A percentile compares a stretch with the other conserved stretches of the same genome.
These are phyloP conservation scores for Epinotia brunnichana DNA, from an alignment of 2,888 invertebrate genomes.

Conservation along the genomic window DNA sequence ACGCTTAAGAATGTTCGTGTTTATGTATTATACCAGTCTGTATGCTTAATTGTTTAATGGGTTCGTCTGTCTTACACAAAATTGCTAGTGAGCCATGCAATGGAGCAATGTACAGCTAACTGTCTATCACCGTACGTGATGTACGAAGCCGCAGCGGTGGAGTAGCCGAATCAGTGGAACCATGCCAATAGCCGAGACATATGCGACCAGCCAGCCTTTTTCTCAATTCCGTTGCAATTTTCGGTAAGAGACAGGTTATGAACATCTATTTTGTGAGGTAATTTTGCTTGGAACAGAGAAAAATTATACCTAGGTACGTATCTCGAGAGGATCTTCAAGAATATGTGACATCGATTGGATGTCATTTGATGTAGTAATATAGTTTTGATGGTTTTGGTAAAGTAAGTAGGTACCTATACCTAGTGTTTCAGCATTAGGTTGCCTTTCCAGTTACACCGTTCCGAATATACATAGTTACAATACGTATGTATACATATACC, in stretches of 20 bases:
- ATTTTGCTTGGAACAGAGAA: constrained; percentile 32
- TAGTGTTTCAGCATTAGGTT: too few relatives aligned
- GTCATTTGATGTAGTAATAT: too few relatives aligned
- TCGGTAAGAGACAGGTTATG: constrained; percentile 51
- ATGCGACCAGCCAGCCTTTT: constrained; percentile 55
- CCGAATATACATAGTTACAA: too few relatives aligned
- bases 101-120: constrained; percentile 50
- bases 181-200: constrained; percentile 67
- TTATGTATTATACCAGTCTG: too few relatives aligned
- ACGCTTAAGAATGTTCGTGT: too few relatives aligned
- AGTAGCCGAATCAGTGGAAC: constrained; percentile 67
- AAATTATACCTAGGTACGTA: background rate
- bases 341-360: too few relatives aligned
- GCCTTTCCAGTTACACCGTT: too few relatives aligned
- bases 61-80: background rate
- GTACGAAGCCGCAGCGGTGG: constrained; percentile 46
- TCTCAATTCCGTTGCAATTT: constrained; percentile 60
- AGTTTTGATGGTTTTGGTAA: too few relatives aligned
- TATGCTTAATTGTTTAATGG: too few relatives aligned
- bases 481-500: too few relatives aligned
- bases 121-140: constrained; percentile 33
- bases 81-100: background rate
- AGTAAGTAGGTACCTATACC: too few relatives aligned
- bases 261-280: constrained; percentile 42
- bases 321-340: background rate